These are phyloP conservation scores for Agapornis canus DNA, from an alignment of 2,797 vertebrate genomes.

Conservation along the genomic window DNA sequence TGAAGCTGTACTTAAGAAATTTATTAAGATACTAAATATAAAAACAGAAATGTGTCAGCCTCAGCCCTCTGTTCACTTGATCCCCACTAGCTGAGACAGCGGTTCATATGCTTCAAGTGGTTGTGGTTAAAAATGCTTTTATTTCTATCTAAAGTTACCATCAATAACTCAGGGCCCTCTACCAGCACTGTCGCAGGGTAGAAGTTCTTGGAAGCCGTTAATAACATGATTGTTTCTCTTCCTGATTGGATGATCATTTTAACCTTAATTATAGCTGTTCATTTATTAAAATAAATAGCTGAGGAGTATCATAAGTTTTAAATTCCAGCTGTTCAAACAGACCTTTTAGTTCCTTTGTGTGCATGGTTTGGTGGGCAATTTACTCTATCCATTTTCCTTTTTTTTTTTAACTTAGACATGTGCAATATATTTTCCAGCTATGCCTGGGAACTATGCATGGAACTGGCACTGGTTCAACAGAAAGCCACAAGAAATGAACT, in stretches of 20 bases:
- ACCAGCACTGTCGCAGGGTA: not conserved
- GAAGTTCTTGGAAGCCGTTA: conserved; percentile 25
- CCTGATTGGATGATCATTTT: conserved; percentile 24
- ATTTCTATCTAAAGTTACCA: conserved; percentile 49
- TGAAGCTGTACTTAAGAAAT: not conserved
- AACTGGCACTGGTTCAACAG: not conserved
- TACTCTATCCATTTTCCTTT: conserved; percentile 15
- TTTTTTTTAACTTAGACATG: not conserved
- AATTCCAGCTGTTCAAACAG: conserved; percentile 66
- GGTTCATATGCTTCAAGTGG: not conserved
- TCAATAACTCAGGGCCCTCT: conserved; percentile 3
- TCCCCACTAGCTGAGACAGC: not conserved
- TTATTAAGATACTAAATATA: not conserved
- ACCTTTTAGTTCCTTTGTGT: conserved; percentile 28
- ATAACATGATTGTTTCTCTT: conserved; percentile 40
- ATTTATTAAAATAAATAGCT: conserved; percentile 66
- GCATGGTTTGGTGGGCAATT: not conserved
- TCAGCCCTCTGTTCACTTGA: not conserved
- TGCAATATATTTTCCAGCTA: conserved; percentile 40
- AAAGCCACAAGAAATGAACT: not conserved
- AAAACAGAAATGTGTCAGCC: conserved; percentile 32
- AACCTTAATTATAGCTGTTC: conserved; percentile 56
- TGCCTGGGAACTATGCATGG: not conserved
- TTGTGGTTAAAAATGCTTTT: conserved; percentile 18
- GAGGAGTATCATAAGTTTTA: conserved; percentile 27